Percentiles rank a stretch among this genome's conserved stretches.
These are phyloP conservation scores for Oophaga pumilio DNA, from an alignment of 2,113 vertebrate genomes.

Conservation along the genomic window DNA sequence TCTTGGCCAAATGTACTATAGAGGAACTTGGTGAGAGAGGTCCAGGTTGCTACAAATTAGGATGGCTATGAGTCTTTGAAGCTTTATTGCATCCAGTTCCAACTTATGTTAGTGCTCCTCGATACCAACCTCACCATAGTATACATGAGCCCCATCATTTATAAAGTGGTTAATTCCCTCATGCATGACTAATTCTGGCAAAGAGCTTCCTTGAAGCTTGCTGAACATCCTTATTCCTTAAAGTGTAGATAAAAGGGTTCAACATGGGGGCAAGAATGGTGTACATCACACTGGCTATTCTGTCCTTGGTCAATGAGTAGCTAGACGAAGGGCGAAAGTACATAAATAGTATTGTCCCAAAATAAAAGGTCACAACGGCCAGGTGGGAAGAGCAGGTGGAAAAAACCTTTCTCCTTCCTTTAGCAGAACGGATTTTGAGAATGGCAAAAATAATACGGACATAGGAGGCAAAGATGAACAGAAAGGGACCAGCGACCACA, in stretches of 20 bases:
- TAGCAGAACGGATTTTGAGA: constrained; percentile 27
- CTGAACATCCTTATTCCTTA: constrained; percentile 62
- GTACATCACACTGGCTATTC: constrained; percentile 60
- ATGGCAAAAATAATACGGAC: constrained; percentile 38
- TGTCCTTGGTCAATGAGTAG: constrained; percentile 33
- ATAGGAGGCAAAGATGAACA: constrained; percentile 45
- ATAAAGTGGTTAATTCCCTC: neutral
- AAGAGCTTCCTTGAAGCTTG: constrained; percentile 54
- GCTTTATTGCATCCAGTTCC: too few species aligned
- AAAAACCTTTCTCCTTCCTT: constrained; percentile 43
- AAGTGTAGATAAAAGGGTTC: constrained; percentile 62
- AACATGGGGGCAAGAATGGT: constrained; percentile 61
- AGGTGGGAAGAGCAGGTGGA: constrained; percentile 38
- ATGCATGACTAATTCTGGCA: neutral
- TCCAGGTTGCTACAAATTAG: too few species aligned
- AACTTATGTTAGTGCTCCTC: too few species aligned
- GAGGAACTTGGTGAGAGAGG: too few species aligned
- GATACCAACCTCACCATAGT: too few species aligned
- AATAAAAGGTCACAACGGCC: constrained; percentile 50
- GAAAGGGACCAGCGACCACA: constrained; percentile 14
- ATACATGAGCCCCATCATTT: too few species aligned
- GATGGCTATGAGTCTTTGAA: too few species aligned
- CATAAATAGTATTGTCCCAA: neutral
- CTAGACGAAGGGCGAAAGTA: neutral
- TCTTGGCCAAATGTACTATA: too few species aligned